Conservation (phyloP, 1,140 invertebrate species). For the Bombus turneri region DNA sequence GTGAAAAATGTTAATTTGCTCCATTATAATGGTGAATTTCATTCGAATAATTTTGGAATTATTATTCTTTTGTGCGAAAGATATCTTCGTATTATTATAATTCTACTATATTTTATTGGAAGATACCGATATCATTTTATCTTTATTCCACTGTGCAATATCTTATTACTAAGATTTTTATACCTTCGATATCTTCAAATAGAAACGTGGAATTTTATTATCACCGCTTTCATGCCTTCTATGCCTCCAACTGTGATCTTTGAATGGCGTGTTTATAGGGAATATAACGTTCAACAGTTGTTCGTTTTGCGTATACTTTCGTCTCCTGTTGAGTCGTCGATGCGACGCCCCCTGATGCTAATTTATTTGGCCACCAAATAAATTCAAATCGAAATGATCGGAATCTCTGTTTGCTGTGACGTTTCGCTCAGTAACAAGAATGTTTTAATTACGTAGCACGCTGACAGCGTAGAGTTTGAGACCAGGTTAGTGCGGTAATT, state of each 20-base stretch:
- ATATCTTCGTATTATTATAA: too few relatives aligned
- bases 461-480: conserved; percentile 58
- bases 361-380: conserved; percentile 63
- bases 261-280: not conserved
- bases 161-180: conserved; percentile 4
- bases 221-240: too few relatives aligned
- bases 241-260: not conserved
- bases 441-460: conserved; percentile 76
- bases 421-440: conserved; percentile 69
- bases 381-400: conserved; percentile 71
- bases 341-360: conserved; percentile 43
- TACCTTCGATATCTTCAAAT: not conserved
- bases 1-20: too few relatives aligned
- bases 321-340: conserved; percentile 11
- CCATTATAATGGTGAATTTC: too few relatives aligned
- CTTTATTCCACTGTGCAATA: too few relatives aligned
- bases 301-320: conserved; percentile 22
- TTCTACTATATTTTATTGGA: too few relatives aligned
- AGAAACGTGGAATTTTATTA: not conserved
- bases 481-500: conserved; percentile 79
- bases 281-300: conserved; percentile 19
- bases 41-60: too few relatives aligned
- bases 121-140: too few relatives aligned
- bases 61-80: too few relatives aligned
- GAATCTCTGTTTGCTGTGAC: conserved; percentile 62